Base-by-base conservation (phyloP, 2,797 vertebrate genomes). In the Bovichtus variegatus region DNA sequence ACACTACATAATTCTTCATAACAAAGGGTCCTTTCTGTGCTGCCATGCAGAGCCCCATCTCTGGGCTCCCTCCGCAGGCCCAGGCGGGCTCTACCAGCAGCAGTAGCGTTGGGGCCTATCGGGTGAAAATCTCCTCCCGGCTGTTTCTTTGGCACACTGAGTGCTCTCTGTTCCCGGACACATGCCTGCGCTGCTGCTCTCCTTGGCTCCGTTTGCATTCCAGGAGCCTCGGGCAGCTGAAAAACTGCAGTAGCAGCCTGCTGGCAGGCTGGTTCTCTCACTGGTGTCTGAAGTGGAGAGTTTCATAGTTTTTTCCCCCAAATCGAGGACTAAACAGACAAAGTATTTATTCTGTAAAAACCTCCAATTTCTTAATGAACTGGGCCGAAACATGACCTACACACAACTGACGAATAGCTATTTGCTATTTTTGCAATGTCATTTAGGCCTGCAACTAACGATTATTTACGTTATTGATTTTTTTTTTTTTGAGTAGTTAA, bases 91-190 rank as follows among this genome's bases (percentile, higher is more conserved):
- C 84, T 54, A 77, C 82, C 86, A 90, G 78, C 87, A 84, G 90
- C 83, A 82, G 85, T 53, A 89, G 86, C 80, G 79, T 11, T 70
- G 73, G 77, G 89, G 87, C 87, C 89, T 93, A 87, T 90, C 55
- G 84, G 87, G 87, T 93, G 86, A 89, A 92, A 92, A 93, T 93
- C 90, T 93, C 86, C 89, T 92, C 86, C 87, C 74, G 88, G 89
- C 89, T 91, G 91, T 93, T 89, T 90, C 92, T 84, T 84, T 91
- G 90, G 87, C 86, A 92, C 84, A 93, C 87, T 92, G 90, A 91
- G 91, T 84, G 76, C 86, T 93, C 91, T 92, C 85, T 94, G 86
- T 94, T 93, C 89, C 81, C 86, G 71, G 85, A 91, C 91, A 90
- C 87, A 91, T 91, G 90, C 86, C 84, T 91, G 77, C 46, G 66